phyloP scores from a whole-genome alignment of 2,113 vertebrate genomes.

The Noctilio leporinus region DNA sequence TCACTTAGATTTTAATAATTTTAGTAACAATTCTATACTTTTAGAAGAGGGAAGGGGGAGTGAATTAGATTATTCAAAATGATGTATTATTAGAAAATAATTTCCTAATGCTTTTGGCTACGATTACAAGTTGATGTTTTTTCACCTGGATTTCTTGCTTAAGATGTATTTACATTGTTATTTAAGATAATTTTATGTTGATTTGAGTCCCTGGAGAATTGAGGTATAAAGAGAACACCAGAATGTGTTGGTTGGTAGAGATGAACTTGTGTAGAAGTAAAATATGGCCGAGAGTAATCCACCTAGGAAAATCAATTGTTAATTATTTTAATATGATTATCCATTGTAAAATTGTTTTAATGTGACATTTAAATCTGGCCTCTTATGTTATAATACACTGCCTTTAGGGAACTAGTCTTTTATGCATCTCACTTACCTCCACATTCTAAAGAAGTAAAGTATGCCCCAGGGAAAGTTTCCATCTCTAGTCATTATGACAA shows the following conservation, averaged over 20 bases:
- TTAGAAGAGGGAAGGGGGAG: neutral
- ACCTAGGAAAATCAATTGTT: conserved; percentile 3
- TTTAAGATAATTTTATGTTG: neutral
- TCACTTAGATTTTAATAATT: conserved; percentile 33
- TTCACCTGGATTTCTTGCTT: neutral
- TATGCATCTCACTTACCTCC: neutral
- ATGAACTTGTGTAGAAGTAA: neutral
- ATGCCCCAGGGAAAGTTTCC: neutral
- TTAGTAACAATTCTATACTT: neutral
- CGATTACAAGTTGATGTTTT: neutral
- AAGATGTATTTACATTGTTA: neutral
- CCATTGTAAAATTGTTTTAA: neutral
- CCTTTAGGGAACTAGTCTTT: neutral
- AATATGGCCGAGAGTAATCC: neutral
- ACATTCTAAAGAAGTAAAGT: neutral
- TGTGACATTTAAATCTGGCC: neutral
- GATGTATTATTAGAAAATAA: neutral
- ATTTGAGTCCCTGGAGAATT: neutral
- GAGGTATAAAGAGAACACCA: neutral
- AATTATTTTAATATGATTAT: neutral
- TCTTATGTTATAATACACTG: neutral
- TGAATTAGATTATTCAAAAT: neutral
- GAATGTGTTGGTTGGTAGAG: neutral
- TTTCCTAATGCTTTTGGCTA: neutral
- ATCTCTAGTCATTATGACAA: neutral